Base-by-base conservation (phyloP, 2,888 invertebrate species). In the Byasa hedistus region DNA sequence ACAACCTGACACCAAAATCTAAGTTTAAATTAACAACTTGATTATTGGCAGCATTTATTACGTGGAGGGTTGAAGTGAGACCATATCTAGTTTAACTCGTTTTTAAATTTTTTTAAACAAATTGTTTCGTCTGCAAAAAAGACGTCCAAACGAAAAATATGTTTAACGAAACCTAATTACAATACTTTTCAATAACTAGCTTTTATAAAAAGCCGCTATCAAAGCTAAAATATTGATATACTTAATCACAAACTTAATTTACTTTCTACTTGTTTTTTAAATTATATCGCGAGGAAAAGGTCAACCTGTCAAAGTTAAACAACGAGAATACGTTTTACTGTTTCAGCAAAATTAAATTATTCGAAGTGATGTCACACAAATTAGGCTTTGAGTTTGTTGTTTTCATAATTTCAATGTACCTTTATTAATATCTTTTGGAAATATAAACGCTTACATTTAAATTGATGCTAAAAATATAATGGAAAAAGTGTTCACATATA, bases 231-330 rank as follows among this genome's bases (percentile, higher is more conserved):
- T n/a, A 12, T 48, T 48, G 1, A 19, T n/a, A n/a, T n/a, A 15
- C 5, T 39, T 59, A 60, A 60, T 66, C 65, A 70, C 51, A 61
- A 61, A 27, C 19, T 44, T 44, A 22, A 48, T 59, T 48, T 60
- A 27, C 19, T n/a, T 63, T 56, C 56, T 57, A 64, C 39, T 19
- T 63, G 72, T 69, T 73, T 70, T 70, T 71, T 64, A 70, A 65
- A 19, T n/a, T 48, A 48, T n/a, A 39, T 39, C 39, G 39, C 39
- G 15, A 19, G 54, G 54, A 19, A 61, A 61, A 61, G 61, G 61
- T 48, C 54, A 57, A 44, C 51, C 48, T 24, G 56, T 27, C 64
- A 15, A 54, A 56, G 27, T 17, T 48, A 36, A 36, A 52, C 36
- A 54, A 36, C 27, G 23, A 24, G 24, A 24, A 22, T 23, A 66